A percentile compares a stretch with the other conserved stretches of the same genome.
Conservation (phyloP, 1,140 invertebrate species). For the Nymphalis io region DNA sequence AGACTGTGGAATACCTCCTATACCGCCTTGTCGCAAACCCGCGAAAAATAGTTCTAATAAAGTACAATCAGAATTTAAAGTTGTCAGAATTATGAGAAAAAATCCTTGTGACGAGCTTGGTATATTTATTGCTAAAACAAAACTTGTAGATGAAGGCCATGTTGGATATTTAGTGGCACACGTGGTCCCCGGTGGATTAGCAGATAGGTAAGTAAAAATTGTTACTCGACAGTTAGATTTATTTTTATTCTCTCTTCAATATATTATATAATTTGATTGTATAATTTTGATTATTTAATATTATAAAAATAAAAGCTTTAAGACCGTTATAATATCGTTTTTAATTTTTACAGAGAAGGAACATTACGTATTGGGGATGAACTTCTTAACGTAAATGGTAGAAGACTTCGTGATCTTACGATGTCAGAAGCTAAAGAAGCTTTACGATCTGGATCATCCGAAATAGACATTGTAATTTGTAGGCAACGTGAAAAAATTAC, state of each 20-base stretch:
- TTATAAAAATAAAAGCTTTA: no score
- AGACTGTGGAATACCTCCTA: conserved; percentile 74
- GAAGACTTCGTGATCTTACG: conserved; percentile 86
- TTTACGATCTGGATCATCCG: conserved; percentile 83
- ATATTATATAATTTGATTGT: no score
- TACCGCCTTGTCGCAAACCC: conserved; percentile 75
- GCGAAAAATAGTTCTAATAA: conserved; percentile 75
- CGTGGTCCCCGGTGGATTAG: conserved; percentile 89
- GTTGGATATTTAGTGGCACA: conserved; percentile 92
- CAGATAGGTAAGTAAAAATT: conserved; percentile 84
- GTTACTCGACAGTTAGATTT: no score
- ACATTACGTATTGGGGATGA: conserved; percentile 89
- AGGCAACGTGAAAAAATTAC: conserved; percentile 68
- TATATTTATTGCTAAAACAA: conserved; percentile 91
- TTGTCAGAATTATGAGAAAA: conserved; percentile 86
- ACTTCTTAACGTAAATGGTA: conserved; percentile 91
- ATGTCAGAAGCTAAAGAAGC: conserved; percentile 89
- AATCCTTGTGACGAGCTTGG: conserved; percentile 87
- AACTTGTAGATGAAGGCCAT: conserved; percentile 83
- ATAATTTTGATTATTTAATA: not conserved
- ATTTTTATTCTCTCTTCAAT: no score
- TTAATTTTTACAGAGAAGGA: conserved; percentile 84
- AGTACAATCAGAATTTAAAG: conserved; percentile 78
- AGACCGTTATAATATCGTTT: conserved; percentile 28
- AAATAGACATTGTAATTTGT: conserved; percentile 88